Conservation (phyloP, 2,888 invertebrate species). For the Gandaritis pyraliata region DNA sequence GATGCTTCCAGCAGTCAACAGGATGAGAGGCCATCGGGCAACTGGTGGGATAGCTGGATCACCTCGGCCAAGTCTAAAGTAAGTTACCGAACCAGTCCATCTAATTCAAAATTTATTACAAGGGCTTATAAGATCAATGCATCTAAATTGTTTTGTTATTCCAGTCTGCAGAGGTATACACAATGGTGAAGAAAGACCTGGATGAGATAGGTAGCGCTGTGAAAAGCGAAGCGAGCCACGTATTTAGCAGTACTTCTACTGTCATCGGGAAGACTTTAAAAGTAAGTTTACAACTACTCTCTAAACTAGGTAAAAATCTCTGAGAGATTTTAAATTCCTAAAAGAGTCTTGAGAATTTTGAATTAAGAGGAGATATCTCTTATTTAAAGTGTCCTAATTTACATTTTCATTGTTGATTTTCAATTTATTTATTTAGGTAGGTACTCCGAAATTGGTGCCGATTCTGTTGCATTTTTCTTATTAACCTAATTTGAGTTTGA, state of each 20-base stretch:
- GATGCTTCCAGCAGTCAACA: conserved; percentile 55
- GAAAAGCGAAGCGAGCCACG: conserved; percentile 88
- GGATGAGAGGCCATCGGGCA: conserved; percentile 64
- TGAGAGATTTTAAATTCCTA: no score
- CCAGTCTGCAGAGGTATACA: conserved; percentile 89
- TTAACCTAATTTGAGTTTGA: no score
- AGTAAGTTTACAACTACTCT: conserved; percentile 74
- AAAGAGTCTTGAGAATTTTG: no score
- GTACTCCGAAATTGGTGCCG: no score
- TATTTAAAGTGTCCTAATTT: no score
- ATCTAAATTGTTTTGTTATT: conserved; percentile 39
- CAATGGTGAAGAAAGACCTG: conserved; percentile 90
- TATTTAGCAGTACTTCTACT: conserved; percentile 86
- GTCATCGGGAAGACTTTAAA: conserved; percentile 88
- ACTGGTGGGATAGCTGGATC: conserved; percentile 86
- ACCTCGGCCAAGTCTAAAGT: conserved; percentile 85
- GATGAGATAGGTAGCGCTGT: conserved; percentile 90
- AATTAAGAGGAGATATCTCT: no score
- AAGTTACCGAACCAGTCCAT: conserved; percentile 22
- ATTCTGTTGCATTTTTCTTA: no score
- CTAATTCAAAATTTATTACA: no score
- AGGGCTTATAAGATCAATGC: no score
- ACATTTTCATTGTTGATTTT: no score
- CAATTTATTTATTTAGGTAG: no score
- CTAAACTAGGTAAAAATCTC: no score